A percentile compares a stretch with the other conserved stretches of the same genome.
phyloP scores from a whole-genome alignment of 2,888 invertebrate genomes.

The Imbricaverruca yamaguchii region DNA sequence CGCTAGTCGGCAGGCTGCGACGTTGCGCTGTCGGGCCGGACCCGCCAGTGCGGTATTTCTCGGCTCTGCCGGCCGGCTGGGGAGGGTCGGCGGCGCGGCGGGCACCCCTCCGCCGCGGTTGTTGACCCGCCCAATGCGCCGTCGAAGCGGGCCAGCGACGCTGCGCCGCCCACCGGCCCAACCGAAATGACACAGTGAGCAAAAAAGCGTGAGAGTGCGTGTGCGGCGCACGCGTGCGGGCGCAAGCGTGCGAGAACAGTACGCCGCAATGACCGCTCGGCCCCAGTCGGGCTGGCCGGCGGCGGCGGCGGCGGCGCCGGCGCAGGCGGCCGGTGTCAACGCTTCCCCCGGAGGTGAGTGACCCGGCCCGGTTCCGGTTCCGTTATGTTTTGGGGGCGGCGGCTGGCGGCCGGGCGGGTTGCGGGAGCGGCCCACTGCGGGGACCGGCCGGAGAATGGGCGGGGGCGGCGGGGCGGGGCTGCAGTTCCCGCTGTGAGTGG shows the following conservation, averaged over 20 bases:
- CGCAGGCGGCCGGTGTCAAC: not conserved
- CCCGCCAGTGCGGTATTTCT: not conserved
- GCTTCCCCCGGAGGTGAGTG: not conserved
- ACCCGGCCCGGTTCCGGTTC: not conserved
- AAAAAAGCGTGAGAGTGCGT: not conserved
- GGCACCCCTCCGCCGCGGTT: not conserved
- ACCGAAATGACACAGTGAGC: not conserved
- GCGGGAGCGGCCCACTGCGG: not conserved
- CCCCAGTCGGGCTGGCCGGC: too few relatives aligned
- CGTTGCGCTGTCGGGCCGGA: not conserved
- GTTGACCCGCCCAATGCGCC: slow-evolving; percentile 6
- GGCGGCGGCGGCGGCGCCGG: too few relatives aligned
- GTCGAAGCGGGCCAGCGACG: not conserved
- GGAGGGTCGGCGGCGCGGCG: not conserved
- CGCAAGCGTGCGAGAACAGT: too few relatives aligned
- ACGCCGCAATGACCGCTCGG: too few relatives aligned
- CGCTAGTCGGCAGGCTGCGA: not conserved
- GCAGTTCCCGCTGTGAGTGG: not conserved
- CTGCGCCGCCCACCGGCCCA: not conserved
- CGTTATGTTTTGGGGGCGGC: not conserved
- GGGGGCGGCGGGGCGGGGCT: not conserved
- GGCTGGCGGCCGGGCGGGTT: not conserved
- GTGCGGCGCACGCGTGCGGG: not conserved
- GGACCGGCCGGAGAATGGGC: not conserved
- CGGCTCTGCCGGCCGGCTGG: not conserved